phyloP scores from a whole-genome alignment of 2,888 invertebrate species.

The Branchellion lobata region DNA sequence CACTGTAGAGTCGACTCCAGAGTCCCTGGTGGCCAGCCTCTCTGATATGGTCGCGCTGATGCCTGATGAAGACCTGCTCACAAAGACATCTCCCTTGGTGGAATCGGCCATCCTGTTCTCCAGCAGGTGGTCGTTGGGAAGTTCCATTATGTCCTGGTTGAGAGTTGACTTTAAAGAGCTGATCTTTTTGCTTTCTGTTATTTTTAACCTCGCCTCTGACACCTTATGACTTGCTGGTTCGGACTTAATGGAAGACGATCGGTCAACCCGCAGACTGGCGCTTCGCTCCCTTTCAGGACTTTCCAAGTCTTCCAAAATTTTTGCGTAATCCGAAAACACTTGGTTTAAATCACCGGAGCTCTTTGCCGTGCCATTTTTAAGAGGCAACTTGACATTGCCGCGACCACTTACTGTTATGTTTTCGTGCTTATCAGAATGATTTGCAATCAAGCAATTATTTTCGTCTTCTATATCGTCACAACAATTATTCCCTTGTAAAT shows the following conservation, averaged over 20 bases:
- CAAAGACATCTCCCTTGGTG: not conserved
- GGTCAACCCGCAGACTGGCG: not conserved
- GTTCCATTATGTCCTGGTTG: not conserved
- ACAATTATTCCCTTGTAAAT: not conserved
- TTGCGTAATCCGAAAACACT: not conserved
- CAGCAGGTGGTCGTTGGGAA: not conserved
- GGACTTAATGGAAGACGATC: not conserved
- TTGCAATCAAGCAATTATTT: not conserved
- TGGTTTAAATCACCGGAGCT: not conserved
- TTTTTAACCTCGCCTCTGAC: not conserved
- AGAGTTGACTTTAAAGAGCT: not conserved
- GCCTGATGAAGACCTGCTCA: slow-evolving; percentile 31
- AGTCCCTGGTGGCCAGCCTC: slow-evolving; percentile 39
- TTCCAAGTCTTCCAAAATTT: not conserved
- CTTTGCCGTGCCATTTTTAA: not conserved
- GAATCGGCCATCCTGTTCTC: not conserved
- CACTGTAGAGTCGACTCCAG: slow-evolving; percentile 46
- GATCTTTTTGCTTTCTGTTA: not conserved
- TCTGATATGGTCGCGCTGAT: slow-evolving; percentile 6
- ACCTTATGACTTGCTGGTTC: not conserved
- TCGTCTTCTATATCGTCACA: not conserved
- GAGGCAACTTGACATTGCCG: not conserved
- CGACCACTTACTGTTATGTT: not conserved
- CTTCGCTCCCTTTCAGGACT: not conserved
- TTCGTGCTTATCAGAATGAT: not conserved